Evolutionary conservation across 2,113 vertebrate species (phyloP).

Genomic region (Cyanoderma ruficeps): DNA sequence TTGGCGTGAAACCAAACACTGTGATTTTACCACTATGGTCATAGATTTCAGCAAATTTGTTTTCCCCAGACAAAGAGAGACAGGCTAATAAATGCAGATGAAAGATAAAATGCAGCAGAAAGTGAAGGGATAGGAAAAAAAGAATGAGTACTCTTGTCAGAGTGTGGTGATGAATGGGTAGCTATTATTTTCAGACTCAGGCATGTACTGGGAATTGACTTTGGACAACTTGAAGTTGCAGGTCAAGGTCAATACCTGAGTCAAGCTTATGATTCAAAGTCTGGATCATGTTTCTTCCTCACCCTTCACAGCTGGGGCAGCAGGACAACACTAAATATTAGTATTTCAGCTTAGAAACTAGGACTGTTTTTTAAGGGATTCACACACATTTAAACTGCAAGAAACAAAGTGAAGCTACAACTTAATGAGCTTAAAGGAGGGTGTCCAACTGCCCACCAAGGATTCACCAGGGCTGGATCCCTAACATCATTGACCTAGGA

Average conservation of each 20-base stretch:
- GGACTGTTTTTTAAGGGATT: neutral
- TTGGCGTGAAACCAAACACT: neutral
- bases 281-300: neutral
- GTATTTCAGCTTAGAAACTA: neutral
- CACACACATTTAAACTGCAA: neutral
- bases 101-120: slow-evolving; percentile 54
- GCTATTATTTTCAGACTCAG: slow-evolving; percentile 18
- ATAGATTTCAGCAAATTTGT: slow-evolving; percentile 47
- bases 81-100: slow-evolving; percentile 56
- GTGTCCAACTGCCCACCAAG: neutral
- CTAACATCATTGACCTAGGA: neutral
- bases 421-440: neutral
- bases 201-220: neutral
- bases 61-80: slow-evolving; percentile 43
- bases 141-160: slow-evolving; percentile 28
- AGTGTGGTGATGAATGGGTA: slow-evolving; percentile 26
- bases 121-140: slow-evolving; percentile 14
- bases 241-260: slow-evolving; percentile 39
- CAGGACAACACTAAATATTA: neutral
- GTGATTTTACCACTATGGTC: neutral
- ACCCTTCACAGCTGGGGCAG: neutral
- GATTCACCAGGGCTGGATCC: neutral
- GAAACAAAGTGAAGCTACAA: neutral
- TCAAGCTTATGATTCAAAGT: neutral
- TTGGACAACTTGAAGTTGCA: neutral